Conservation (phyloP, 2,888 invertebrate species). For the Polia nebulosa region DNA sequence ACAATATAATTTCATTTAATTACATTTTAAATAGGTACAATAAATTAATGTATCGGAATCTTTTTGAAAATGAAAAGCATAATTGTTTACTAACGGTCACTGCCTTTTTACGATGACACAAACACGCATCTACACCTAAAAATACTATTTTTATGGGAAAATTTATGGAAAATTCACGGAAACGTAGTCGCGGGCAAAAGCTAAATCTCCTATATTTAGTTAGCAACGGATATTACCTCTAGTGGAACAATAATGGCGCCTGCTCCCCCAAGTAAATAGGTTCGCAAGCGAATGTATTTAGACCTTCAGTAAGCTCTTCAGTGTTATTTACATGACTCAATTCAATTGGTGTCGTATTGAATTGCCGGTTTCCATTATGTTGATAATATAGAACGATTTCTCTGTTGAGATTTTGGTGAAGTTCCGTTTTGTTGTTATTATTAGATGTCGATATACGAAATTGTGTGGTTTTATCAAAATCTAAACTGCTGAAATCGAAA, state of each 20-base stretch:
- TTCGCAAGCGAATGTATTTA: slow-evolving; percentile 30
- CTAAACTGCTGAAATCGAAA: no score
- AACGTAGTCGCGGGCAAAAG: neutral
- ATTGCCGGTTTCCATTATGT: slow-evolving; percentile 28
- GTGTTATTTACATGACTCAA: slow-evolving; percentile 41
- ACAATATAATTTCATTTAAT: no score
- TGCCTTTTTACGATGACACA: no score
- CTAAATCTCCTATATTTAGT: neutral
- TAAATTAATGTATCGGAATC: no score
- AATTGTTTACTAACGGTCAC: no score
- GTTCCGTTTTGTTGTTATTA: neutral
- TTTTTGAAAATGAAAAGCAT: no score
- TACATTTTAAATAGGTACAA: no score
- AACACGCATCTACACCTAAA: no score
- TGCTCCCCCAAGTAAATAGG: slow-evolving; percentile 17
- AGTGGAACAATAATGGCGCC: slow-evolving; percentile 22
- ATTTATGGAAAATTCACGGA: neutral
- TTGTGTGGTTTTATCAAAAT: neutral
- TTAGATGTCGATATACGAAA: neutral
- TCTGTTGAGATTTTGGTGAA: neutral
- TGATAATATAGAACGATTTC: slow-evolving; percentile 14
- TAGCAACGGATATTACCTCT: slow-evolving; percentile 8
- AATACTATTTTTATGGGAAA: no score
- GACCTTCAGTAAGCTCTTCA: slow-evolving; percentile 15
- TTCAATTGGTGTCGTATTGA: slow-evolving; percentile 48